Evolutionary conservation across 2,797 vertebrate genomes (phyloP).

Genomic region (Myotis findleyi): DNA sequence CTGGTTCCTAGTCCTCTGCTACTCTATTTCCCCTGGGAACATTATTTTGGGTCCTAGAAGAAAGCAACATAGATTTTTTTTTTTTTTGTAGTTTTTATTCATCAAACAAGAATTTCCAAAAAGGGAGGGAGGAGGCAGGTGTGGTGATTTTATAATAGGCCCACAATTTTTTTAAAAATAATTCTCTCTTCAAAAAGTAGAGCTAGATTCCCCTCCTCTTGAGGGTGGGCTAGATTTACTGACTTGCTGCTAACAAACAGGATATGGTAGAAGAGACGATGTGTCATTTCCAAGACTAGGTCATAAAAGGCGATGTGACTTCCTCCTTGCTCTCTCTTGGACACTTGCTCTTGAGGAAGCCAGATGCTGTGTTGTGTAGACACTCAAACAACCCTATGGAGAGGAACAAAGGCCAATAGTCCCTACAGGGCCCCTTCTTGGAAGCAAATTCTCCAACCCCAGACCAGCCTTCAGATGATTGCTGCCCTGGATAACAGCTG

Average conservation of each 20-base stretch:
- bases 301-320: neutral
- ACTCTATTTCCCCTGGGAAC: neutral
- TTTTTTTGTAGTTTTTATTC: neutral
- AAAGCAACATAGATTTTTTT: neutral
- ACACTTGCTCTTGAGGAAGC: neutral
- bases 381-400: neutral
- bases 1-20: neutral
- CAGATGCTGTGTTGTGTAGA: neutral
- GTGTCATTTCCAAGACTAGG: neutral
- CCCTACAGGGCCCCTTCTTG: neutral
- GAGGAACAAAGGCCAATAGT: neutral
- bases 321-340: neutral
- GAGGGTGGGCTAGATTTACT: neutral
- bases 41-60: neutral
- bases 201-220: neutral
- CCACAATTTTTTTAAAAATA: neutral
- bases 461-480: neutral
- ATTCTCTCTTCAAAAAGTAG: neutral
- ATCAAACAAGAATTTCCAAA: slow-evolving; percentile 14
- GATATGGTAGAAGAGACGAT: neutral
- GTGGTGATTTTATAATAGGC: neutral
- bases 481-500: neutral
- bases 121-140: neutral
- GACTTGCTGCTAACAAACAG: neutral
- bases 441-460: neutral